These are phyloP conservation scores for Pelecanoides urinatrix DNA, from an alignment of 2,113 vertebrate genomes.

Conservation along the genomic window DNA sequence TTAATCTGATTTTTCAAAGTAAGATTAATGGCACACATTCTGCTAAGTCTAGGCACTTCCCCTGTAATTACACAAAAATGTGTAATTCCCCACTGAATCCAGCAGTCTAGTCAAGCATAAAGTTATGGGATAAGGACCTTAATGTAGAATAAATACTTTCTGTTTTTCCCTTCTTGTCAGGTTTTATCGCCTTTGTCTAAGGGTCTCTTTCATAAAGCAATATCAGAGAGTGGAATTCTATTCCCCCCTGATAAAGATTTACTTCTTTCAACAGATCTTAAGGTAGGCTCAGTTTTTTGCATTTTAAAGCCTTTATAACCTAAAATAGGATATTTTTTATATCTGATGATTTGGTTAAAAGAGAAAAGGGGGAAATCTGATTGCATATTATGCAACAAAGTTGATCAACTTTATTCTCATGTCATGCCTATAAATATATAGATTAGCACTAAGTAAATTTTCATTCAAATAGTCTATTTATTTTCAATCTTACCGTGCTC, in stretches of 20 bases:
- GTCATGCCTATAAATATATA: background rate
- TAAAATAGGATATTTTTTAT: background rate
- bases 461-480: background rate
- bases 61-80: background rate
- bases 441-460: background rate
- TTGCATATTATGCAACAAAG: background rate
- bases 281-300: background rate
- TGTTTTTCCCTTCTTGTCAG: background rate
- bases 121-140: background rate
- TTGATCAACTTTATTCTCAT: background rate
- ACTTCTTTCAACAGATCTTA: background rate
- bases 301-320: background rate
- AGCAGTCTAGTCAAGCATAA: background rate
- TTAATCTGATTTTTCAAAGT: background rate
- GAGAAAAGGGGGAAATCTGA: background rate
- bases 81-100: background rate
- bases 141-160: background rate
- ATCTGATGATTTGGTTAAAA: background rate
- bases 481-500: background rate
- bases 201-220: conserved; percentile 54
- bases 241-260: background rate
- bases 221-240: conserved; percentile 49
- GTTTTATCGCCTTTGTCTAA: conserved; percentile 53
- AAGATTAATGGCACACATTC: background rate
- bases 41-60: background rate